These are phyloP conservation scores for Eudasyphora cyanicolor DNA, from an alignment of 2,888 invertebrate genomes.

Conservation along the genomic window DNA sequence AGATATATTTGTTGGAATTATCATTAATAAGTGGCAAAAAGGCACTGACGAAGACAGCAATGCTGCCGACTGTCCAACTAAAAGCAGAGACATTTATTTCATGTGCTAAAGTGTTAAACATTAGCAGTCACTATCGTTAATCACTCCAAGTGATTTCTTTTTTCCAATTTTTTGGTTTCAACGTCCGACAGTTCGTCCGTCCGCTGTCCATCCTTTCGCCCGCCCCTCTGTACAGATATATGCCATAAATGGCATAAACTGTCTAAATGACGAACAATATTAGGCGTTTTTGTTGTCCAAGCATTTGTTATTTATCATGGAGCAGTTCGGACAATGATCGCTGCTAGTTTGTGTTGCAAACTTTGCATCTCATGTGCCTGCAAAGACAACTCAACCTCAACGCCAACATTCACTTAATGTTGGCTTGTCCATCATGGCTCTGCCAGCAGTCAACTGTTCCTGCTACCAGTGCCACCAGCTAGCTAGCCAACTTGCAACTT, in stretches of 20 bases:
- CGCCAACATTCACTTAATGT: conserved; percentile 48
- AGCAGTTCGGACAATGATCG: conserved; percentile 48
- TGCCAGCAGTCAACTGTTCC: conserved; percentile 12
- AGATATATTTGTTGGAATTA: not conserved
- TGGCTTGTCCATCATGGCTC: conserved; percentile 57
- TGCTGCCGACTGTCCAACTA: not conserved
- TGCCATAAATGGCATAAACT: conserved; percentile 36
- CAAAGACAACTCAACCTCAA: too few species aligned
- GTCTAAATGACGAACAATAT: conserved; percentile 55
- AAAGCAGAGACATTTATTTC: conserved; percentile 8
- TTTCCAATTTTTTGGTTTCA: not conserved
- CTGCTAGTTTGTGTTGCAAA: conserved; percentile 52
- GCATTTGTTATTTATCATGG: conserved; percentile 61
- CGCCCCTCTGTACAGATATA: not conserved
- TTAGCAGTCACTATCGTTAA: conserved; percentile 59
- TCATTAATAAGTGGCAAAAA: conserved; percentile 4
- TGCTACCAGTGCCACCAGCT: not conserved
- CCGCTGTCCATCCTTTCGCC: not conserved
- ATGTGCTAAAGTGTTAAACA: conserved; percentile 58
- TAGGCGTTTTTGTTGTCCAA: conserved; percentile 53
- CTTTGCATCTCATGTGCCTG: conserved; percentile 45
- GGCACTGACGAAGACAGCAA: not conserved
- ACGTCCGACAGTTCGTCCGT: not conserved
- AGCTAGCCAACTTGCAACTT: not conserved
- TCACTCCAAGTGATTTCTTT: conserved; percentile 40